phyloP scores from a whole-genome alignment of 2,888 invertebrate genomes.

The Drosophila subquinaria region DNA sequence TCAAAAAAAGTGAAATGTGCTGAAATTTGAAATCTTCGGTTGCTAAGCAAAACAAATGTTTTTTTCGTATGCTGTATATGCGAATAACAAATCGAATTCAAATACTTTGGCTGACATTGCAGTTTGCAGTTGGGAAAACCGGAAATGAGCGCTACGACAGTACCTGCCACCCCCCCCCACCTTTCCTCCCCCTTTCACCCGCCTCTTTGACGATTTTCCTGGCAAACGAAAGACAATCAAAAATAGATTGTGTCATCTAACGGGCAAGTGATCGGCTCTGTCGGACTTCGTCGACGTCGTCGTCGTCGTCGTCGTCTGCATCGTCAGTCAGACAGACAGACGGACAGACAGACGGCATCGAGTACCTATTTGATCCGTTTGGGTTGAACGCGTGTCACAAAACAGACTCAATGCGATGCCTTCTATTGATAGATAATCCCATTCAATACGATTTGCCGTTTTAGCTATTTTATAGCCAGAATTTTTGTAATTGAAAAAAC shows the following conservation, averaged over 20 bases:
- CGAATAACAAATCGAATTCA: slow-evolving; percentile 17
- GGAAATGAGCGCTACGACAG: slow-evolving; percentile 56
- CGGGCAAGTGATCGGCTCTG: slow-evolving; percentile 58
- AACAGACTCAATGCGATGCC: background rate
- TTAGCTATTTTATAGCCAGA: background rate
- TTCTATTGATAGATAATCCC: background rate
- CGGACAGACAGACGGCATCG: background rate
- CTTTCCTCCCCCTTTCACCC: slow-evolving; percentile 7
- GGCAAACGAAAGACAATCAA: slow-evolving; percentile 50
- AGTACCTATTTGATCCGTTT: background rate
- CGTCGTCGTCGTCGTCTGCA: background rate
- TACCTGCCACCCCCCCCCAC: background rate
- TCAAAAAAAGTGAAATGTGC: background rate
- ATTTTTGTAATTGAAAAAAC: too few relatives aligned
- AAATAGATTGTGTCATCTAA: slow-evolving; percentile 74
- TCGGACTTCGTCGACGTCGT: slow-evolving; percentile 30
- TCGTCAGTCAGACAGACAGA: background rate
- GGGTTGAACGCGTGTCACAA: slow-evolving; percentile 3
- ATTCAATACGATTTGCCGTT: background rate
- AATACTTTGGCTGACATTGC: slow-evolving; percentile 27
- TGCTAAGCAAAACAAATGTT: slow-evolving; percentile 26
- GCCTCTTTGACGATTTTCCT: slow-evolving; percentile 16
- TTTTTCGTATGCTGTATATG: background rate
- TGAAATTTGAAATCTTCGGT: slow-evolving; percentile 18
- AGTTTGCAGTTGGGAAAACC: slow-evolving; percentile 61